phyloP scores from a whole-genome alignment of 2,113 vertebrate genomes.

The Mus spicilegus region DNA sequence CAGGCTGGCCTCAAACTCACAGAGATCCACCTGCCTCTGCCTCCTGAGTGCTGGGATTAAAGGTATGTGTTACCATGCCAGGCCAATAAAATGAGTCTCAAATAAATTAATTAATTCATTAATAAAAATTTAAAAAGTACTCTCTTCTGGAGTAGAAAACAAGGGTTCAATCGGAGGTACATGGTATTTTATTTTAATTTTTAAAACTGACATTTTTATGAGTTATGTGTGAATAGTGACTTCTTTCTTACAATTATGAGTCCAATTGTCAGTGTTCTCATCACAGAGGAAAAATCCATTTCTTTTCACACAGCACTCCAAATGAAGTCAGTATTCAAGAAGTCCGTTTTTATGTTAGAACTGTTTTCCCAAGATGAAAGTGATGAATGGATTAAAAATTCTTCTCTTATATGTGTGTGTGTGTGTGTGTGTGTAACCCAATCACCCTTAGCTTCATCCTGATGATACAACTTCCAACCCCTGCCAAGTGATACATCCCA shows the following conservation, averaged over 20 bases:
- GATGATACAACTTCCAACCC: slow-evolving; percentile 2
- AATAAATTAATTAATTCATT: neutral
- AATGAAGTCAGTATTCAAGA: neutral
- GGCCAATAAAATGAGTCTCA: neutral
- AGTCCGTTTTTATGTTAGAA: slow-evolving; percentile 24
- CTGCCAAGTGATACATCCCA: neutral
- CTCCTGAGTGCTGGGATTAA: neutral
- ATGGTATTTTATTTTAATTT: slow-evolving; percentile 46
- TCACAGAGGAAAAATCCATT: neutral
- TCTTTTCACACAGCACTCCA: neutral
- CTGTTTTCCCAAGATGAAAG: slow-evolving; percentile 34
- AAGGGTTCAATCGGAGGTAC: neutral
- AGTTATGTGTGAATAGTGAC: neutral
- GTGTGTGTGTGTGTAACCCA: neutral
- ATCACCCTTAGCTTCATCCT: slow-evolving; percentile 1
- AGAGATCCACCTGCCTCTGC: neutral
- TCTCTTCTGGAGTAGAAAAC: slow-evolving; percentile 17
- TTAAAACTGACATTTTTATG: neutral
- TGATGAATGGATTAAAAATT: neutral
- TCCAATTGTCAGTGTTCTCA: neutral
- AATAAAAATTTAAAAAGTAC: neutral
- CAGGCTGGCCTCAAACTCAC: neutral
- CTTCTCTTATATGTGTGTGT: neutral
- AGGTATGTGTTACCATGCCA: neutral
- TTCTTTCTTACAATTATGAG: slow-evolving; percentile 11